Evolutionary conservation across 2,113 vertebrate genomes (phyloP).

Genomic region (Mormoops blainvillei): DNA sequence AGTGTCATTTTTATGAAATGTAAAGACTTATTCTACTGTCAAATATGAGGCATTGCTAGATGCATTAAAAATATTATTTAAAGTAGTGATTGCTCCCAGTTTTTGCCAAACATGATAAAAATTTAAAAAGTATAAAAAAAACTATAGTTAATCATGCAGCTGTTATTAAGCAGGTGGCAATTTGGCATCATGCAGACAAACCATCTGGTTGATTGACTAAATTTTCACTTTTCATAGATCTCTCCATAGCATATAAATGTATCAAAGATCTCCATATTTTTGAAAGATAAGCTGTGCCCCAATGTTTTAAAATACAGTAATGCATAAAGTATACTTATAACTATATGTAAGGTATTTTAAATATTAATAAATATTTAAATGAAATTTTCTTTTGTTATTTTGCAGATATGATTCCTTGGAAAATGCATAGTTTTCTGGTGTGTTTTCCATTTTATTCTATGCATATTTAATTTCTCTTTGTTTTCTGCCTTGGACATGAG

Average conservation of each 20-base stretch:
- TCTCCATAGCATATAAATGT: background rate
- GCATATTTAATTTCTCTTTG: background rate
- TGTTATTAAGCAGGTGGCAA: constrained; percentile 5
- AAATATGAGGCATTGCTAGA: background rate
- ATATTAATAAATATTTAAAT: background rate
- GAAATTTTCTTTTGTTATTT: background rate
- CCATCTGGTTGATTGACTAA: background rate
- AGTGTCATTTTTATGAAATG: background rate
- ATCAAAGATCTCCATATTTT: background rate
- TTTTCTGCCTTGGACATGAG: background rate
- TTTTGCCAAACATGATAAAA: background rate
- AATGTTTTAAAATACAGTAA: background rate
- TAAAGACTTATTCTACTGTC: background rate
- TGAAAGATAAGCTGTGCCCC: background rate
- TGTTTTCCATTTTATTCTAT: background rate
- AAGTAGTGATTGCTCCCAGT: background rate
- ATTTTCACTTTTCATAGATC: background rate
- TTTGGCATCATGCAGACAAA: background rate
- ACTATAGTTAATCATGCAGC: background rate
- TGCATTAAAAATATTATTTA: background rate
- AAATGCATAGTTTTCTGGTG: background rate
- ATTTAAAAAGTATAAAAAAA: background rate
- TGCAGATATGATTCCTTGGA: background rate
- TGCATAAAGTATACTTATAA: background rate
- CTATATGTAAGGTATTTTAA: background rate